Percentiles rank a stretch among this genome's conserved stretches.
These are phyloP conservation scores for Phrynocephalus forsythii DNA, from an alignment of 2,797 vertebrate species.

Conservation along the genomic window DNA sequence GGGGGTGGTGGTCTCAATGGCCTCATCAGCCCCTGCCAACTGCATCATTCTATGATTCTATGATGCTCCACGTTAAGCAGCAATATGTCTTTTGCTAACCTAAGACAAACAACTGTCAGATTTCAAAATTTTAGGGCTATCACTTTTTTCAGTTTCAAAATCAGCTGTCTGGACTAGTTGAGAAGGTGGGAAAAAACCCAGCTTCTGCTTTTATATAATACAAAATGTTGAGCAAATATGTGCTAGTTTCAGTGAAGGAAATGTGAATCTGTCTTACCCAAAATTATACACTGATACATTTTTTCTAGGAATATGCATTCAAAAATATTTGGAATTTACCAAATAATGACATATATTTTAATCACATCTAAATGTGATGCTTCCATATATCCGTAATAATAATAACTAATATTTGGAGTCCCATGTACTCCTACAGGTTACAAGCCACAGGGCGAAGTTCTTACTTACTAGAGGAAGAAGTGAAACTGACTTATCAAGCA, in stretches of 20 bases:
- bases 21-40: too few relatives aligned
- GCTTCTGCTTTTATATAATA: conserved; percentile 29
- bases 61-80: not conserved
- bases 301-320: not conserved
- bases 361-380: too few relatives aligned
- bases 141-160: not conserved
- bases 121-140: not conserved
- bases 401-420: not conserved
- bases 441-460: too few relatives aligned
- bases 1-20: too few relatives aligned
- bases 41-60: too few relatives aligned
- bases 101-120: not conserved
- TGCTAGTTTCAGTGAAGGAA: conserved; percentile 53
- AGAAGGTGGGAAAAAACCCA: not conserved
- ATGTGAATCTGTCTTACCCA: conserved; percentile 29
- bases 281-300: conserved; percentile 24
- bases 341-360: too few relatives aligned
- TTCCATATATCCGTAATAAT: too few relatives aligned
- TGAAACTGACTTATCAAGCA: not conserved
- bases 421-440: not conserved
- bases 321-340: too few relatives aligned
- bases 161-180: not conserved
- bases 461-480: not conserved
- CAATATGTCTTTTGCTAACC: not conserved
- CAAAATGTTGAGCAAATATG: conserved; percentile 34